Evolutionary conservation across 1,140 invertebrate species (phyloP), one percentile per base, ranked within the genome.

Genomic region (Drosophila teissieri): DNA sequence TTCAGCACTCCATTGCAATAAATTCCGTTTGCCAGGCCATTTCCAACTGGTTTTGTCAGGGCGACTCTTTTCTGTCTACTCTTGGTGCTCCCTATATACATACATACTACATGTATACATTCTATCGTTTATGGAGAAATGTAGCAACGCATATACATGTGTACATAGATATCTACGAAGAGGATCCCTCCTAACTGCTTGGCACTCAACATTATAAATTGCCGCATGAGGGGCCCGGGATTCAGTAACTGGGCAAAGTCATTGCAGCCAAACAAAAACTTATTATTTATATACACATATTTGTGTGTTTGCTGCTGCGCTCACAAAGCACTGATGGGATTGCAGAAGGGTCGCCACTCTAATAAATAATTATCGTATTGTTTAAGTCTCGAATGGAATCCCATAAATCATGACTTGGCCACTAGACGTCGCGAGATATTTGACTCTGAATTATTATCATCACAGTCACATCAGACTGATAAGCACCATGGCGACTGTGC

Each of bases 291-390:
- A 74, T 65, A 73, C 48, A 61, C 42, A 64, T 51, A 74, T 72
- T 72, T 73, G 52, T 73, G 53, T 64, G 42, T 65, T 51, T 74
- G 60, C 49, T 64, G 45, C 4, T 64, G 58, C 3, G 34, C 34
- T 17, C 17, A 34, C 49, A 73, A 62, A 62, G 60, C 55, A 65
- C 53, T 55, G 61, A 62, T 49, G 65, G 37, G 45, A 31, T 17
- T 37, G 45, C 27, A 34, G 36, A 40, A 17, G 14, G 49, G 15
- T 22, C 64, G 46, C 54, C 39, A 60, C 48, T 78, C 57, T 72
- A 78, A 78, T 78, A 78, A 78, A 78, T 78, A 78, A 78, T 78
- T 78, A 78, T 78, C 76, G 76, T 78, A 78, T 78, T 78, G 76
- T 78, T 78, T 73, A 78, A 78, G 76, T 78, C 76, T 78, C 76